These are phyloP conservation scores for Microplitis deprimator DNA, from an alignment of 2,888 invertebrate species.

Conservation along the genomic window DNA sequence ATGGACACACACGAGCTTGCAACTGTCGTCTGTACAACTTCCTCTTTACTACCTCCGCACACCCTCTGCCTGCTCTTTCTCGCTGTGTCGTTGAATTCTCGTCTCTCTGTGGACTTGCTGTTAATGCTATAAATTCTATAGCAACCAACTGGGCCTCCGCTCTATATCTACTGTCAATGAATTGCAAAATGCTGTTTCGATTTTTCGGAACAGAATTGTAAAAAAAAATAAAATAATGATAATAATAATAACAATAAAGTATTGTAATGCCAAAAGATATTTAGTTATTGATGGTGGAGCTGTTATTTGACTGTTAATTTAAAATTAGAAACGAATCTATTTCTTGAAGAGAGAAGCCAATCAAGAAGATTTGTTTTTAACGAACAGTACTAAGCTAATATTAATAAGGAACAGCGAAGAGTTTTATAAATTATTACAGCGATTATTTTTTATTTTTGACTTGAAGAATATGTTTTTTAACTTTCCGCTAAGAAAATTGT, in stretches of 20 bases:
- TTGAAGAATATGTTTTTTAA: too few species aligned
- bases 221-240: neutral
- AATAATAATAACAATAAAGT: neutral
- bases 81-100: slow-evolving; percentile 21
- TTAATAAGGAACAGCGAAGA: too few species aligned
- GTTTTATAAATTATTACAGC: too few species aligned
- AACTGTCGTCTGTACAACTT: slow-evolving; percentile 35
- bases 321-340: too few species aligned
- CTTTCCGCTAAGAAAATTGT: too few species aligned
- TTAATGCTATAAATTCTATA: slow-evolving; percentile 40
- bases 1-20: slow-evolving; percentile 34
- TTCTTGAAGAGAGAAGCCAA: too few species aligned
- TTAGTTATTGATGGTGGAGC: too few species aligned
- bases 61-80: slow-evolving; percentile 19
- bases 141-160: slow-evolving; percentile 4
- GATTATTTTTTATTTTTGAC: too few species aligned
- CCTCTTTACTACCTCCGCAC: neutral
- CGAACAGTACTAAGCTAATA: too few species aligned
- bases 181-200: slow-evolving; percentile 2
- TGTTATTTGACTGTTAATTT: too few species aligned
- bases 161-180: slow-evolving; percentile 19
- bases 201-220: neutral
- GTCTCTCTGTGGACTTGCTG: slow-evolving; percentile 30
- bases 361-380: too few species aligned
- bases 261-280: too few species aligned